A percentile compares a stretch with the other conserved stretches of the same genome.
These are phyloP conservation scores for Ctena decussata DNA, from an alignment of 2,888 invertebrate genomes.

Conservation along the genomic window DNA sequence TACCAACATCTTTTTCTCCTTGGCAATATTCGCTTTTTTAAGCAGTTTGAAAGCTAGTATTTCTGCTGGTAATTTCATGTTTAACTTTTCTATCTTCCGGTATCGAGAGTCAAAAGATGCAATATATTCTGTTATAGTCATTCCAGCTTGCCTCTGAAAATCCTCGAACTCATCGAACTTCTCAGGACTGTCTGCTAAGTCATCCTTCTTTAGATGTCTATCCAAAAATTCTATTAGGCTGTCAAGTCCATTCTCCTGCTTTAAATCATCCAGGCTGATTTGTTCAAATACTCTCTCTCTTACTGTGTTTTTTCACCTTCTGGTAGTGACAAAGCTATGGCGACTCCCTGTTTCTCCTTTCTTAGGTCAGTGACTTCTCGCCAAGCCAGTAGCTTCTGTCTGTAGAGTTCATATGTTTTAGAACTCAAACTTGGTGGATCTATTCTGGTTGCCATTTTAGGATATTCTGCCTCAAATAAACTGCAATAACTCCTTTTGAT, in stretches of 20 bases:
- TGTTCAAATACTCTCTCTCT: slow-evolving; percentile 64
- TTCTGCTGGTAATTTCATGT: slow-evolving; percentile 62
- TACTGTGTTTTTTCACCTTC: slow-evolving; percentile 39
- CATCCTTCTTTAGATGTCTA: slow-evolving; percentile 64
- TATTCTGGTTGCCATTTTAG: slow-evolving; percentile 14
- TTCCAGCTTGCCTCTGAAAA: slow-evolving; percentile 31
- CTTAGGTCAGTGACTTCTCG: slow-evolving; percentile 54
- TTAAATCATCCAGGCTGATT: slow-evolving; percentile 46
- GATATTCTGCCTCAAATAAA: too few relatives aligned
- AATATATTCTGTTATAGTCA: slow-evolving; percentile 54
- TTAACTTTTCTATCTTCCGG: slow-evolving; percentile 61
- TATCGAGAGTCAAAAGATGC: slow-evolving; percentile 53
- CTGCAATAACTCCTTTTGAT: too few relatives aligned
- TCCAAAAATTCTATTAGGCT: slow-evolving; percentile 58
- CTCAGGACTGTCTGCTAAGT: slow-evolving; percentile 57
- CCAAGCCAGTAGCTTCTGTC: slow-evolving; percentile 60
- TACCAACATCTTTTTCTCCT: slow-evolving; percentile 46
- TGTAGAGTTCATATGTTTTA: slow-evolving; percentile 54
- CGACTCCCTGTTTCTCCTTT: slow-evolving; percentile 55
- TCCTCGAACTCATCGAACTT: slow-evolving; percentile 66
- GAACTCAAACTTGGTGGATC: slow-evolving; percentile 20
- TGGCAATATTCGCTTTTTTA: too few relatives aligned
- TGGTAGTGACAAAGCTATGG: slow-evolving; percentile 57
- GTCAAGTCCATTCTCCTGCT: slow-evolving; percentile 51
- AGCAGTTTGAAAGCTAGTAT: too few relatives aligned